phyloP scores from a whole-genome alignment of 2,888 invertebrate genomes.

The Siphonodentalium dalli region DNA sequence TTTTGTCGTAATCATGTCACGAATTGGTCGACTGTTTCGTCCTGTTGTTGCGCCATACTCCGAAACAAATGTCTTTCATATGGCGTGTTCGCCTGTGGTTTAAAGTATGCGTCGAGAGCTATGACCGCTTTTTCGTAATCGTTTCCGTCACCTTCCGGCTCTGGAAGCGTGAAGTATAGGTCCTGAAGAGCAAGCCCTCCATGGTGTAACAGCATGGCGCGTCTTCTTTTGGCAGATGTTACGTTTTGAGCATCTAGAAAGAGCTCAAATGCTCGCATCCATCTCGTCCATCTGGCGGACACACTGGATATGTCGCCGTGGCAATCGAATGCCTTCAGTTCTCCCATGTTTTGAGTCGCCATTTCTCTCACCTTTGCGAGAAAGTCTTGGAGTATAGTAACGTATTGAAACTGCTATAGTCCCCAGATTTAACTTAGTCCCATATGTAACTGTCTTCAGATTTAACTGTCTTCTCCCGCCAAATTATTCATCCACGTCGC shows the following conservation, averaged over 20 bases:
- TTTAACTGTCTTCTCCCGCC: too few species aligned
- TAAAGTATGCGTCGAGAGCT: slow-evolving; percentile 15
- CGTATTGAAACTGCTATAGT: too few species aligned
- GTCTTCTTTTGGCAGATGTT: slow-evolving; percentile 9
- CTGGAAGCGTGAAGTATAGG: slow-evolving; percentile 9
- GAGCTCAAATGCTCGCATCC: slow-evolving; percentile 24
- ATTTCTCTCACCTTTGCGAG: too few species aligned
- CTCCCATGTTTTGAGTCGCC: too few species aligned
- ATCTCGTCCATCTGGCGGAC: slow-evolving; percentile 23
- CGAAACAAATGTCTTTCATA: slow-evolving; percentile 25
- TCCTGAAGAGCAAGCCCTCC: slow-evolving; percentile 26
- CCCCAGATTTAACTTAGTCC: too few species aligned
- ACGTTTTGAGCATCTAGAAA: slow-evolving; percentile 17
- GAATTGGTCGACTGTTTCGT: slow-evolving; percentile 25
- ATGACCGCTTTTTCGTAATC: slow-evolving; percentile 8
- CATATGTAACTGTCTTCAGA: too few species aligned
- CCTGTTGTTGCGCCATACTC: slow-evolving; percentile 8
- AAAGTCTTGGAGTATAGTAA: too few species aligned
- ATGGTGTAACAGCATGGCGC: slow-evolving; percentile 20
- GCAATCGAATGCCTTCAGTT: too few species aligned
- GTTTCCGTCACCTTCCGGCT: slow-evolving; percentile 1
- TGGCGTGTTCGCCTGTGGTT: slow-evolving; percentile 12
- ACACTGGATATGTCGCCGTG: too few species aligned
- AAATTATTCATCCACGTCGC: too few species aligned
- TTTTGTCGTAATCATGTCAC: slow-evolving; percentile 18